Conservation (phyloP, 2,797 vertebrate genomes). For the Acomys russatus region DNA sequence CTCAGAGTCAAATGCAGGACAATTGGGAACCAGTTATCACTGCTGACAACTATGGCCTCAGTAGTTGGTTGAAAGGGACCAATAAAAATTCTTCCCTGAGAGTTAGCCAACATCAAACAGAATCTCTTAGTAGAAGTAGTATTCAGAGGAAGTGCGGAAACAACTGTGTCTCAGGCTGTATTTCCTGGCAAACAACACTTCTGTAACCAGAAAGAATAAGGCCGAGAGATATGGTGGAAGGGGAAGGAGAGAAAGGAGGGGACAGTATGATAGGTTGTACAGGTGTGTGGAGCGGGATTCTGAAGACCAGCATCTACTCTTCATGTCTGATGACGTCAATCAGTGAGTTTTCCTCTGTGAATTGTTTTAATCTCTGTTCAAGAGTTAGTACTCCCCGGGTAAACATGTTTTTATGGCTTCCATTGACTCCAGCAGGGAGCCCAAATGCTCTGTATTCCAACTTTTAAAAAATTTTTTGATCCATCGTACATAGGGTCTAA, state of each 20-base stretch:
- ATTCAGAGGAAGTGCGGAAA: neutral
- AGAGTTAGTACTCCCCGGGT: neutral
- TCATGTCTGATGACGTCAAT: neutral
- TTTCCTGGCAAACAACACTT: neutral
- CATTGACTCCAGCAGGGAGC: neutral
- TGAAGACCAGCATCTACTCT: neutral
- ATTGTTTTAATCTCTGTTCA: neutral
- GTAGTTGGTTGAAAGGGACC: neutral
- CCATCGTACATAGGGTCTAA: neutral
- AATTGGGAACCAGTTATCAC: neutral
- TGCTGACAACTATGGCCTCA: neutral
- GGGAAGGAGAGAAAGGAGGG: neutral
- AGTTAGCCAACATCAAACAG: neutral
- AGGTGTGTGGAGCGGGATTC: neutral
- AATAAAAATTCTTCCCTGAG: conserved; percentile 28
- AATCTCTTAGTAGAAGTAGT: neutral
- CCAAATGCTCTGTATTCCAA: neutral
- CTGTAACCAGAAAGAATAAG: neutral
- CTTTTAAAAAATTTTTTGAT: neutral
- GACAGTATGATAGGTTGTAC: neutral
- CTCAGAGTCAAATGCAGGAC: neutral
- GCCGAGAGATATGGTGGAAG: neutral
- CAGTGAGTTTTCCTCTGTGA: neutral
- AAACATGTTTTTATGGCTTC: neutral
- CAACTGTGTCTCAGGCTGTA: neutral